Percentiles rank a stretch among this genome's conserved stretches.
Conservation (phyloP, 1,140 invertebrate species). For the Akabosia matsudoensis region DNA sequence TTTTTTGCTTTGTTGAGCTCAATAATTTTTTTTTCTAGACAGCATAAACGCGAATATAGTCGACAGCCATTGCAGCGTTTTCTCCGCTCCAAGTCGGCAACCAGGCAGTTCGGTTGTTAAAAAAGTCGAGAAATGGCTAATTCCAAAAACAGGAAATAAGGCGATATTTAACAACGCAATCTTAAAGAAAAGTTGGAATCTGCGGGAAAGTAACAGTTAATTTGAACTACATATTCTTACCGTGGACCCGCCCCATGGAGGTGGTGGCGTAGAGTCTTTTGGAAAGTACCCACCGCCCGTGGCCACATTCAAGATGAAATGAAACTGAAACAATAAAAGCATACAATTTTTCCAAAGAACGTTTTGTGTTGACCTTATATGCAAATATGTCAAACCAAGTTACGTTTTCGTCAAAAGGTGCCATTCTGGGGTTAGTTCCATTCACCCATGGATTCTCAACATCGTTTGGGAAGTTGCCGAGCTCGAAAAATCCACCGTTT, state of each 20-base stretch:
- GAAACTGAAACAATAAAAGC: constrained; percentile 27
- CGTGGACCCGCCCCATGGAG: constrained; percentile 54
- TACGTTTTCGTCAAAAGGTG: constrained; percentile 24
- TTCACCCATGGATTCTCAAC: constrained; percentile 27
- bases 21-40: too few relatives aligned
- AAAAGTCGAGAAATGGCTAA: constrained; percentile 58
- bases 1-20: too few relatives aligned
- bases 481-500: constrained; percentile 26
- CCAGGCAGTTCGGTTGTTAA: constrained; percentile 59
- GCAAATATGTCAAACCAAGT: constrained; percentile 3
- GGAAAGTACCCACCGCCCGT: constrained; percentile 36
- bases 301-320: constrained; percentile 39
- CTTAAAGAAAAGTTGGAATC: too few relatives aligned
- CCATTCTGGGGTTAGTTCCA: constrained; percentile 15
- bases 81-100: constrained; percentile 59
- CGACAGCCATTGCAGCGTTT: constrained; percentile 58
- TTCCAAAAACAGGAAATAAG: not conserved
- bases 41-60: constrained; percentile 60
- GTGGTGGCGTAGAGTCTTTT: not conserved
- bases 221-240: constrained; percentile 26
- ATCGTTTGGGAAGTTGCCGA: not conserved
- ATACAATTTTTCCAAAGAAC: too few relatives aligned
- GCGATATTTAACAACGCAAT: not conserved
- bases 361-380: too few relatives aligned
- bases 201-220: too few relatives aligned